phyloP scores from a whole-genome alignment of 2,888 invertebrate species.

The Myopa tessellatipennis region DNA sequence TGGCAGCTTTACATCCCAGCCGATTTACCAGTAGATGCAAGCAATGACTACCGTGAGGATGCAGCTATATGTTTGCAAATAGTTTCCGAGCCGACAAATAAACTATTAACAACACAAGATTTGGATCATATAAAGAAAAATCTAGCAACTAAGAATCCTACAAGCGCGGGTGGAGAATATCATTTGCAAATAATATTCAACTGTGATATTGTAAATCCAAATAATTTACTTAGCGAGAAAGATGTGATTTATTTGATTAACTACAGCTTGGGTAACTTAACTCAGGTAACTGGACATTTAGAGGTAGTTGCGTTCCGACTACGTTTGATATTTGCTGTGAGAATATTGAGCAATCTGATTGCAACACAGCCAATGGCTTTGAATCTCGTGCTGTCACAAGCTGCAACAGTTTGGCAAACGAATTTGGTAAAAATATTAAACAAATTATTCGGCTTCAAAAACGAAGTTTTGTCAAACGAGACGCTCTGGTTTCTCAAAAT shows the following conservation, averaged over 20 bases:
- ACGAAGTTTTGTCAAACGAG: constrained; percentile 49
- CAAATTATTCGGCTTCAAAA: constrained; percentile 52
- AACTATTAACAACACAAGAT: constrained; percentile 51
- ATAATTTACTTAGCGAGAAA: constrained; percentile 39
- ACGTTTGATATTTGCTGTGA: constrained; percentile 53
- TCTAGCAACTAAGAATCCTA: constrained; percentile 52
- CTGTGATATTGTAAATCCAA: constrained; percentile 42
- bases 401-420: constrained; percentile 48
- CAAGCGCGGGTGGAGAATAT: constrained; percentile 54
- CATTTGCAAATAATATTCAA: constrained; percentile 58
- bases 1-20: constrained; percentile 53
- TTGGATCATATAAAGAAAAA: constrained; percentile 49
- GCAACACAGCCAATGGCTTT: constrained; percentile 42
- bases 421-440: constrained; percentile 53
- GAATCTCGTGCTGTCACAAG: constrained; percentile 45
- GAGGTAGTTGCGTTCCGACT: constrained; percentile 46
- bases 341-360: constrained; percentile 57
- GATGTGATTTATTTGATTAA: constrained; percentile 50
- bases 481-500: constrained; percentile 53
- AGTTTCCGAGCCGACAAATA: constrained; percentile 47
- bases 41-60: constrained; percentile 56
- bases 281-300: constrained; percentile 19
- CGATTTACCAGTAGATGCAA: constrained; percentile 19
- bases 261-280: constrained; percentile 49
- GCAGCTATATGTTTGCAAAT: constrained; percentile 57